Evolutionary conservation across 2,888 invertebrate species (phyloP), one percentile per base, ranked within the genome.

Genomic region (Andrena minutula): DNA sequence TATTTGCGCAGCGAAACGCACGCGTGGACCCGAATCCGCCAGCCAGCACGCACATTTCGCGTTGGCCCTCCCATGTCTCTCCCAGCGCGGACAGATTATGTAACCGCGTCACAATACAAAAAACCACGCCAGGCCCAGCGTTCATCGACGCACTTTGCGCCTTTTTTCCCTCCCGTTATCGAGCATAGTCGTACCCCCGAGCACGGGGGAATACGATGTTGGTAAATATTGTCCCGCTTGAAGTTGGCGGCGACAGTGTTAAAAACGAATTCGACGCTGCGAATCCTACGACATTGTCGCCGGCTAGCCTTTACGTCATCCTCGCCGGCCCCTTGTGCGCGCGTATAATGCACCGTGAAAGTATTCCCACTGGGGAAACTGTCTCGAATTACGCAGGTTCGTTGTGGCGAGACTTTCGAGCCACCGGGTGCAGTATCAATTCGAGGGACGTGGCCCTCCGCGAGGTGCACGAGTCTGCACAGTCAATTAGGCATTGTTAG

Each of bases 231-330:
- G 56, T 56, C 23, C 23, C 23, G 23, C 56, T 23, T 56, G 56
- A 56, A 56, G 56, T 56, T 56, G 56, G 56, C 56, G 56, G 26
- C 56, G 61, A 61, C 32, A 28, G 7, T 7, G 30, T 60, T 32
- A 20, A 35, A 20, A 32, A 8, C 32, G 32, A 61, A 64, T 64
- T 64, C 47, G 6, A 30, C 32, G 5, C 20, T 53, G 49, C 58
- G 30, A 56, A 60, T 78, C 2, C 65, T 78, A 47, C 61, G 61
- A 74, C 49, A 53, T 79, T 63, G 66, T 80, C 65, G 56, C 79
- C 80, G 80, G 80, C 49, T 66, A 5, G 32, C 3, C 64, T 73
- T 80, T 80, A 80, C 79, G 79, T 80, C 80, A 80, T 63, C 72
- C 16, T 60, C 3, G 32, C 61, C 61, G 47, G 53, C n/a, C n/a